Evolutionary conservation across 2,797 vertebrate species (phyloP).

Genomic region (Clangula hyemalis): DNA sequence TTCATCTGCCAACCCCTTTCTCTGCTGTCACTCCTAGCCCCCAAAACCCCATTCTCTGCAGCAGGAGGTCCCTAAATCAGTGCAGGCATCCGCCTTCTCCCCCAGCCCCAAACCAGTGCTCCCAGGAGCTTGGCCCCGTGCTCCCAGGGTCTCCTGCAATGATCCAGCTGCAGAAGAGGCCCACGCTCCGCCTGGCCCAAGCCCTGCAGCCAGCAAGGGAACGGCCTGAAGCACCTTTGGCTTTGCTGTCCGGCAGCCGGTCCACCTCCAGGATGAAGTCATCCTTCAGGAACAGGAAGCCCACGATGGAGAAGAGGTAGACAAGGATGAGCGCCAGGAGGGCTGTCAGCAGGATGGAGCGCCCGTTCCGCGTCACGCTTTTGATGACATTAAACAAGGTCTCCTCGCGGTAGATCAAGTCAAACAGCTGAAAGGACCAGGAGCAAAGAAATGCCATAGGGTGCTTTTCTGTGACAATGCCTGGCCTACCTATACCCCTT

Average conservation of each 20-base stretch:
- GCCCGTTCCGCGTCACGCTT: constrained; percentile 94
- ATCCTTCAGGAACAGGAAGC: constrained; percentile 94
- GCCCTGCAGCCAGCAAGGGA: accelerated
- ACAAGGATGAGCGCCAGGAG: constrained; percentile 97
- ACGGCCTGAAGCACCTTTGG: constrained; percentile 67
- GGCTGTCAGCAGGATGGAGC: constrained; percentile 95
- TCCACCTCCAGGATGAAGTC: constrained; percentile 98
- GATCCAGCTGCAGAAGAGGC: not conserved
- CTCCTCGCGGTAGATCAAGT: constrained; percentile 96
- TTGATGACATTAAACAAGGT: constrained; percentile 98
- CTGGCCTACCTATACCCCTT: constrained; percentile 20
- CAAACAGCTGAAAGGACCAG: constrained; percentile 86
- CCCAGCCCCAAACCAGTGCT: not conserved
- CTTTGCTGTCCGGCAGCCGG: constrained; percentile 79
- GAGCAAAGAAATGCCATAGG: not conserved
- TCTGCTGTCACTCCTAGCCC: not conserved
- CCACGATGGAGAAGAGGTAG: constrained; percentile 98
- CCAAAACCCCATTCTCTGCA: not conserved
- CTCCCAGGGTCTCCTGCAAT: not conserved
- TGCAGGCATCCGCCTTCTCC: not conserved
- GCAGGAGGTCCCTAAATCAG: accelerated
- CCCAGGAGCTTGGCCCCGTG: not conserved
- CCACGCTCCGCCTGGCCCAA: not conserved
- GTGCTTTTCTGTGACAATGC: not conserved
- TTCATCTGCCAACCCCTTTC: no score